Evolutionary conservation across 2,888 invertebrate genomes (phyloP), one percentile per base, ranked within the genome.

Genomic region (Eubasilissa splendida): DNA sequence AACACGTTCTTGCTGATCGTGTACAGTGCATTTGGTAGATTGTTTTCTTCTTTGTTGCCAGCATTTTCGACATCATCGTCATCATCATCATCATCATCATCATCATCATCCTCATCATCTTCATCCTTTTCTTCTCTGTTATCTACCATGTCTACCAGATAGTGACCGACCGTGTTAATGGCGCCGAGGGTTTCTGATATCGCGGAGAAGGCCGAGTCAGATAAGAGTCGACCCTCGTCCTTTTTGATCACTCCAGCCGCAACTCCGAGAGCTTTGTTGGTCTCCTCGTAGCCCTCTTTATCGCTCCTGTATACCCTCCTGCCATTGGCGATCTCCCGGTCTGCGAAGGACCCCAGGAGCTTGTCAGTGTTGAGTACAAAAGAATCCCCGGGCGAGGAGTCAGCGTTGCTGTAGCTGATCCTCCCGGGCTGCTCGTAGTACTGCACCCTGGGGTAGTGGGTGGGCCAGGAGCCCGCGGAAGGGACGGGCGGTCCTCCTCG

Each of bases 161-260:
- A 96, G 86, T 94, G 93, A 0, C 96, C 96, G 0, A 97, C 95
- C 1, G 96, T 96, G 84, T 96, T 96, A 14, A 97, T 91, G 4
- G 96, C 96, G 54, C 96, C 96, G 56, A 93, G 86, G 0, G 93
- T 93, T 86, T 93, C 93, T 0, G 93, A 93, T 85, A 93, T 93
- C 84, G 89, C 91, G 78, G 91, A 90, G 83, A 93, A 93, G 7
- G 93, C 92, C 5, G 92, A 91, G 50, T 92, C 91, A 1, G 93
- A 93, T 0, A 93, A 87, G 4, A 93, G 85, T 68, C 93, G 88
- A 7, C 80, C 80, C 58, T 77, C 80, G 4, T 77, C 71, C 12
- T 76, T 56, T 52, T 83, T 81, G 5, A 83, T 82, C 53, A 79
- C 82, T 56, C 76, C 83, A 2, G 80, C 83, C 22, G 81, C 80